Conservation (phyloP, 2,888 invertebrate genomes). For the Timema cristinae region DNA sequence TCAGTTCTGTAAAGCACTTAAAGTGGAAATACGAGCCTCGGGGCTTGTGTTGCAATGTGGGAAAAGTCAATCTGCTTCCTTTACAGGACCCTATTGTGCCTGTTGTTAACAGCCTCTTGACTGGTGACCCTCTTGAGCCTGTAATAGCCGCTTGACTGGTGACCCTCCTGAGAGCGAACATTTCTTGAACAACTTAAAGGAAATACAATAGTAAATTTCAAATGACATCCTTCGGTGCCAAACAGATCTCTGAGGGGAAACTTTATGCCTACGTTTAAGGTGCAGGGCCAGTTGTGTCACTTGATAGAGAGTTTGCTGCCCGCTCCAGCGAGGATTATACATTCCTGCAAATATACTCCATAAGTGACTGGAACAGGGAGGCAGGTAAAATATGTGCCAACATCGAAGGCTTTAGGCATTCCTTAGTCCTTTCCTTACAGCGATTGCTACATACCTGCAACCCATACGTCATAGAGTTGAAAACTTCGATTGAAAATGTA, state of each 20-base stretch:
- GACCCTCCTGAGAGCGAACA: too few species aligned
- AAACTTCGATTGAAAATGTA: constrained; percentile 20
- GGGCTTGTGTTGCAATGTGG: too few species aligned
- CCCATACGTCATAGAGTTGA: not conserved
- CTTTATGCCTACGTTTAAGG: constrained; percentile 27
- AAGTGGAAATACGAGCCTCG: too few species aligned
- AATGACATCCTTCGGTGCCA: constrained; percentile 35
- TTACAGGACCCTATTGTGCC: too few species aligned
- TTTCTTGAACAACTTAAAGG: too few species aligned
- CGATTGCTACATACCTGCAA: constrained; percentile 22
- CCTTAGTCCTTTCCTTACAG: constrained; percentile 24
- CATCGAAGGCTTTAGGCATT: not conserved
- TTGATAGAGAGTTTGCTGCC: constrained; percentile 27
- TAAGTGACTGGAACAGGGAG: constrained; percentile 19
- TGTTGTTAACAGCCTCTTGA: too few species aligned
- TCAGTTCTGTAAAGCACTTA: too few species aligned
- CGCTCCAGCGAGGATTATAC: constrained; percentile 18
- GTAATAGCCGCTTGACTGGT: too few species aligned
- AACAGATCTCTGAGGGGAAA: constrained; percentile 18
- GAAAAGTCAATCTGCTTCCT: too few species aligned
- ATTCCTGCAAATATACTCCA: constrained; percentile 29
- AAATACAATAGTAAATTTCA: constrained; percentile 28
- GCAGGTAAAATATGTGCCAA: constrained; percentile 5
- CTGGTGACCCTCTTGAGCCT: too few species aligned
- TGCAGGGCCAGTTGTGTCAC: constrained; percentile 32